Evolutionary conservation across 2,888 invertebrate genomes (phyloP).

Genomic region (Rhagonycha fulva): DNA sequence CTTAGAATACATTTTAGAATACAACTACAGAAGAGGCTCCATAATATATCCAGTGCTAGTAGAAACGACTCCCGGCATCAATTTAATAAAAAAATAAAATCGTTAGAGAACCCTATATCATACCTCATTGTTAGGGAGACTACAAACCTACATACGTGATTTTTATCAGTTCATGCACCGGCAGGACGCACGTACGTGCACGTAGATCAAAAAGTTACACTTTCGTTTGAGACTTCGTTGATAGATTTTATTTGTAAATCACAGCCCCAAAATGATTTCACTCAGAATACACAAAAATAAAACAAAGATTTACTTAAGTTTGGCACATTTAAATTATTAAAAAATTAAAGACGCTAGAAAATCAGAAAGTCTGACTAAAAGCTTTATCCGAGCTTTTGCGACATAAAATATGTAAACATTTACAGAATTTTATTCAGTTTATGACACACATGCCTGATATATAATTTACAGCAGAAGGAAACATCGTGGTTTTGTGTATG

Average conservation of each 20-base stretch:
- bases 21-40: not conserved
- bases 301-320: not conserved
- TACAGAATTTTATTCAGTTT: not conserved
- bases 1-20: too few species aligned
- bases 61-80: not conserved
- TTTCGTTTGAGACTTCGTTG: not conserved
- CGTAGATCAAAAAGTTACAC: not conserved
- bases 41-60: not conserved
- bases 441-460: not conserved
- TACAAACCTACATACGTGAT: not conserved
- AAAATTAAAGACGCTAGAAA: not conserved
- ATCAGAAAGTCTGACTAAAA: not conserved
- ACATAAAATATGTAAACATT: not conserved
- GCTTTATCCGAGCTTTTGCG: not conserved
- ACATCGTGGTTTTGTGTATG: not conserved
- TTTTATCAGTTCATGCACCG: not conserved
- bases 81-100: not conserved
- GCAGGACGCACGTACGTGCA: not conserved
- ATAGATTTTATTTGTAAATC: not conserved
- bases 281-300: not conserved
- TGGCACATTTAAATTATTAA: not conserved
- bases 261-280: not conserved
- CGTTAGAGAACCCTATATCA: too few species aligned
- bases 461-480: not conserved
- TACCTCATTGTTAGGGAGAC: not conserved